These are phyloP conservation scores for Delichon dasypus DNA, from an alignment of 2,797 vertebrate genomes.

Conservation along the genomic window DNA sequence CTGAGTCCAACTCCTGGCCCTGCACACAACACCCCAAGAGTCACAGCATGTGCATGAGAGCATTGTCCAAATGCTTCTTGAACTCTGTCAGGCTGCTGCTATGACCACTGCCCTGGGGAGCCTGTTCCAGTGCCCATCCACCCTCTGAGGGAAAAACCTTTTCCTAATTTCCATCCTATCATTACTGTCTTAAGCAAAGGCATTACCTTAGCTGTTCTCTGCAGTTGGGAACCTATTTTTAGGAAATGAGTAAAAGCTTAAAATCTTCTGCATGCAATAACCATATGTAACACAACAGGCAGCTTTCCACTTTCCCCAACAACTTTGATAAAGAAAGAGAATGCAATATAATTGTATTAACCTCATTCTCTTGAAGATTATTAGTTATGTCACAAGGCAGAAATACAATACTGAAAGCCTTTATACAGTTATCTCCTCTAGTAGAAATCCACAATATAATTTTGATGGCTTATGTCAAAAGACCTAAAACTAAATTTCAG, in stretches of 20 bases:
- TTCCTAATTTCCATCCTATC: not conserved
- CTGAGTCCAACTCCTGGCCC: not conserved
- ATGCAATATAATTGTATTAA: not conserved
- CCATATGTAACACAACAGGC: not conserved
- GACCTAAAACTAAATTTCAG: not conserved
- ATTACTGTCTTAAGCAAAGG: not conserved
- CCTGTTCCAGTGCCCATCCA: not conserved
- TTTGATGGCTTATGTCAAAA: not conserved
- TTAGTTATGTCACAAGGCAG: not conserved
- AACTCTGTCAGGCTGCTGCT: not conserved
- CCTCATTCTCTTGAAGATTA: not conserved
- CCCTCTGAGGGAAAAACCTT: not conserved
- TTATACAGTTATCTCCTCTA: not conserved
- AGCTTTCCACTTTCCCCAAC: not conserved
- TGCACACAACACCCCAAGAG: accelerated
- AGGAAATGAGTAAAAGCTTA: not conserved
- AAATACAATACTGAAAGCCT: not conserved
- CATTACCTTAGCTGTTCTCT: not conserved
- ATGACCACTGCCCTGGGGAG: not conserved
- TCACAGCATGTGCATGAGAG: not conserved
- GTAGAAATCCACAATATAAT: not conserved
- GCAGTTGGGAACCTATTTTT: not conserved
- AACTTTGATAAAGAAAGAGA: not conserved
- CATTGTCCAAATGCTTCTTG: accelerated
- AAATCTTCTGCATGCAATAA: not conserved